Base-by-base conservation (phyloP, 2,888 invertebrate species). In the Caenorhabditis afra region DNA sequence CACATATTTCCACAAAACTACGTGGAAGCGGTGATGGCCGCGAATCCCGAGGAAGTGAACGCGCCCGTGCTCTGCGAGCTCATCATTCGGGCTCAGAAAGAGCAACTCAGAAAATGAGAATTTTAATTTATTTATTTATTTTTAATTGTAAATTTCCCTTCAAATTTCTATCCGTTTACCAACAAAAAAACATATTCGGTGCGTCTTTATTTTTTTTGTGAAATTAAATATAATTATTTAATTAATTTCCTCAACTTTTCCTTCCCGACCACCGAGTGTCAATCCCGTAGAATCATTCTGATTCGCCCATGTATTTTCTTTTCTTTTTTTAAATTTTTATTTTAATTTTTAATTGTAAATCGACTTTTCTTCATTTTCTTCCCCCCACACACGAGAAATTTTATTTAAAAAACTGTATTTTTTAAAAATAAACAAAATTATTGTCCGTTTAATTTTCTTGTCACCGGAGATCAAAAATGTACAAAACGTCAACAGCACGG, bases 11-110 rank as follows among this genome's bases (percentile, higher is more conserved):
- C 96, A 0, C 75, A 79, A 59, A 53, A 77, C 44, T 71, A 66
- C 39, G 84, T 84, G 10, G 70, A 79, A 59, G 70, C 79, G 11
- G 96, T 95, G 0, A 95, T 97, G 95, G 93, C 94, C 80, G 92
- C 94, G 83, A 94, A 95, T 91, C 96, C 96, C 0, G 94, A 95
- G 58, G 96, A 96, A 91, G 95, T 94, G 23, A 94, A 96, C 91
- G 94, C 96, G 11, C 95, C 96, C 91, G 94, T 94, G 86, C 95
- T 96, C 90, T 96, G 96, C 91, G 94, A 88, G 58, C 82, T 81
- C 58, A 88, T 88, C 22, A 81, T 88, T 18, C 62, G 71, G 18
- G 59, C 59, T 29, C 71, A 71, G 49, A 71, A 66, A 35, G 71
- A 78, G 20, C 66, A 66, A 23, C 12, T 14, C 41, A 41, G 55